These are phyloP conservation scores for Solenopsis invicta DNA, from an alignment of 1,140 invertebrate species.

Conservation along the genomic window DNA sequence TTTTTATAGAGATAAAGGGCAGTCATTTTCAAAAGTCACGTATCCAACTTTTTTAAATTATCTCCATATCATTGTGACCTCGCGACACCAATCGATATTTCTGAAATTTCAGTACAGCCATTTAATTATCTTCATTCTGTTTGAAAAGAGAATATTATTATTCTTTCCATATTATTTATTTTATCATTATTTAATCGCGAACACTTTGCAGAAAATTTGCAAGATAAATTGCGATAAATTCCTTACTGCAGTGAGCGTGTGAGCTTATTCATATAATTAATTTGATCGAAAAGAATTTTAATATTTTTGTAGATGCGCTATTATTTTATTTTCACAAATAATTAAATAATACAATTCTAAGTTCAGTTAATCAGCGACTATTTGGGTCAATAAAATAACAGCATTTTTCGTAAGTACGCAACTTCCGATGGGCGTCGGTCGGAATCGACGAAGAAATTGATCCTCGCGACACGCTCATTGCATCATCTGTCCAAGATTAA, in stretches of 20 bases:
- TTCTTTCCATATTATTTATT: not conserved
- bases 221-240: not conserved
- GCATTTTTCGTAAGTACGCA: not conserved
- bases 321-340: slow-evolving; percentile 6
- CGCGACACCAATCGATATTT: not conserved
- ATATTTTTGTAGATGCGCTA: not conserved
- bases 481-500: slow-evolving; percentile 42
- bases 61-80: not conserved
- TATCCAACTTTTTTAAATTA: not conserved
- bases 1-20: not conserved
- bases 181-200: not conserved
- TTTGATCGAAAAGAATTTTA: not conserved
- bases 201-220: slow-evolving; percentile 11
- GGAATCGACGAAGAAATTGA: not conserved
- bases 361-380: not conserved
- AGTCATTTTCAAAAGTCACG: not conserved
- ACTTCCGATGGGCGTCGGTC: not conserved
- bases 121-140: not conserved
- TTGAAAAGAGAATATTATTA: not conserved
- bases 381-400: slow-evolving; percentile 10
- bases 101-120: not conserved
- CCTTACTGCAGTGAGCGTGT: not conserved
- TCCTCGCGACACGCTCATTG: not conserved
- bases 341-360: slow-evolving; percentile 11
- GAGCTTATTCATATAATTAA: not conserved